Base-by-base conservation (phyloP, 1,140 invertebrate species). In the Drosophila mauritiana region DNA sequence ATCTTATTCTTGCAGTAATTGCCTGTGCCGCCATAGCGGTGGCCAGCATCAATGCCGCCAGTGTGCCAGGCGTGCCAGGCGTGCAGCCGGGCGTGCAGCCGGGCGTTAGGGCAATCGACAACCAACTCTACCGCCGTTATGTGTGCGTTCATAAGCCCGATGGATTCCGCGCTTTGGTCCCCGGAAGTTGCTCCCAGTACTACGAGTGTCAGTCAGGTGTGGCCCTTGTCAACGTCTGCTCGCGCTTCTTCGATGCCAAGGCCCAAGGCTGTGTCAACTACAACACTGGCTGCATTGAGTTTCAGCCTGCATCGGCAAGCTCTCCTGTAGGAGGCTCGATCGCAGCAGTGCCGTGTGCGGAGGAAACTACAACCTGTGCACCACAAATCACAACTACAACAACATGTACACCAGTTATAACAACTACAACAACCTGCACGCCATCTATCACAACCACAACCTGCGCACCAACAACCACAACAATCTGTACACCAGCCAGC, bases 151-250 rank as follows among this genome's bases (percentile, higher is more conserved):
- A 76, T 13, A 88, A 82, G 49, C 6, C 48, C 1, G 56, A 91
- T 63, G 90, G 90, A 25, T 90, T 85, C 58, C 76, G 76, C 11
- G 63, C 83, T 12, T 46, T 91, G 2, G 90, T 91, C 2, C 90
- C 90, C 1, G 90, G 90, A n/a, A 90, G 82, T 36, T 91, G 90
- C 57, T 88, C 85, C 4, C 73, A 75, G 42, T 91, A 78, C 69
- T 91, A 88, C 27, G 81, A 88, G 53, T 91, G 90, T 25, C 80
- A 82, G 58, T 76, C 69, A 25, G 83, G 80, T 10, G 53, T 51
- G 3, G 77, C 84, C 3, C 13, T 55, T 13, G 58, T 81, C n/a
- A 79, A 49, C 40, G 53, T 46, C 5, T 91, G 90, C 42, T 62
- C 90, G 0, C 56, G 69, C 8, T 91, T 78, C 62, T 91, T 68